These are phyloP conservation scores for Tiphia femorata DNA, from an alignment of 2,888 invertebrate species.

Conservation along the genomic window DNA sequence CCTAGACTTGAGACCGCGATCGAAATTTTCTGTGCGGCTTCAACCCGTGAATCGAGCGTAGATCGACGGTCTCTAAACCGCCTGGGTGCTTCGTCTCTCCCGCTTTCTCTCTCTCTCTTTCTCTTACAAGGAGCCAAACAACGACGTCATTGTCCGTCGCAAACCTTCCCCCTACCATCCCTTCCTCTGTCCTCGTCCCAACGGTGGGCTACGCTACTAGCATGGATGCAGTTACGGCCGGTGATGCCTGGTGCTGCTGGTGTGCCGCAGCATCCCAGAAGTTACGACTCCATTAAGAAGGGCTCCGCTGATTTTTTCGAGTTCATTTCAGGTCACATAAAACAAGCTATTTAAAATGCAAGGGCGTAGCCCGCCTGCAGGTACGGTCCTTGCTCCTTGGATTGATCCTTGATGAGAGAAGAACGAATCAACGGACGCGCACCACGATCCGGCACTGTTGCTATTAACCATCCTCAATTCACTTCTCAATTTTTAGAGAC, in stretches of 20 bases:
- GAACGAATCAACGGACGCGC: too few species aligned
- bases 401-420: too few species aligned
- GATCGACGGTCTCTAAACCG: too few species aligned
- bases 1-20: too few species aligned
- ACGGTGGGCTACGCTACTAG: constrained; percentile 1
- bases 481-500: too few species aligned
- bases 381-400: background rate
- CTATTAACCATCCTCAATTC: too few species aligned
- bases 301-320: constrained; percentile 55
- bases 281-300: constrained; percentile 66
- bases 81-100: background rate
- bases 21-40: too few species aligned
- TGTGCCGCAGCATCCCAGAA: constrained; percentile 40
- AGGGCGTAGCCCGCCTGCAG: constrained; percentile 42
- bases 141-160: too few species aligned
- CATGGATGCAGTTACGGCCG: constrained; percentile 24
- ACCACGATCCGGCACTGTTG: too few species aligned
- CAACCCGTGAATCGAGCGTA: too few species aligned
- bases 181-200: constrained; percentile 13
- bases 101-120: background rate
- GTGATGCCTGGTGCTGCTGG: constrained; percentile 14
- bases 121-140: too few species aligned
- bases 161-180: too few species aligned
- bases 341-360: constrained; percentile 63
- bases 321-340: constrained; percentile 62